Evolutionary conservation across 2,888 invertebrate genomes (phyloP), one percentile per base, ranked within the genome.

Genomic region (Bellardia bayeri): DNA sequence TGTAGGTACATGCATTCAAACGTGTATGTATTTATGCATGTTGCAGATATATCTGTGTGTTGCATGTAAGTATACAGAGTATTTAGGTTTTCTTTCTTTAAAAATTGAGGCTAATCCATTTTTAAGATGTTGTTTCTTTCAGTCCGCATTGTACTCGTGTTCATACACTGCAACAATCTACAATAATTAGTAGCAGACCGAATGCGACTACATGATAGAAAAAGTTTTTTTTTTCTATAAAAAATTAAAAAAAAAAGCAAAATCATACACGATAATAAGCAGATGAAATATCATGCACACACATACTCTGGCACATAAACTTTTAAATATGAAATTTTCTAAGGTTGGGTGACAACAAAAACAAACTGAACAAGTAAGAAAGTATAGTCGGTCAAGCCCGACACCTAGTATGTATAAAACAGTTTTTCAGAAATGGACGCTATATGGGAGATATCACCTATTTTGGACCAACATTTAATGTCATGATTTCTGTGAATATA

Each of bases 71-170:
- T 63, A 42, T 23, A 16, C 14, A 49, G 23, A 80, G 49, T 61
- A 75, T 61, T 40, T 56, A 66, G 51, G 75, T 72, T 64, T 66
- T 37, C 66, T 68, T 56, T 66, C 56, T 56, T 74, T 54, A 33
- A 16, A 37, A 76, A 82, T 72, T 76, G 75, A 66, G 85, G 81
- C 81, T 64, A 85, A 81, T 81, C 81, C 85, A 76, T 64, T 75
- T 61, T 71, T 66, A 72, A 64, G 72, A 82, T 72, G 49, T 75
- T 75, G 37, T 74, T 74, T 71, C 54, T 16, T 58, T 58, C 45
- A 23, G 45, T 14, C 9, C 16, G 42, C 45, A 75, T 56, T 80
- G 33, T 51, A 5, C 13, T 33, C 54, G 4, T 71, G 37, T 33
- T 54, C 37, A 71, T 37, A 49, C 37, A 56, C 9, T 51, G 69